phyloP scores from a whole-genome alignment of 1,140 invertebrate genomes.

The Archivesica marissinica region DNA sequence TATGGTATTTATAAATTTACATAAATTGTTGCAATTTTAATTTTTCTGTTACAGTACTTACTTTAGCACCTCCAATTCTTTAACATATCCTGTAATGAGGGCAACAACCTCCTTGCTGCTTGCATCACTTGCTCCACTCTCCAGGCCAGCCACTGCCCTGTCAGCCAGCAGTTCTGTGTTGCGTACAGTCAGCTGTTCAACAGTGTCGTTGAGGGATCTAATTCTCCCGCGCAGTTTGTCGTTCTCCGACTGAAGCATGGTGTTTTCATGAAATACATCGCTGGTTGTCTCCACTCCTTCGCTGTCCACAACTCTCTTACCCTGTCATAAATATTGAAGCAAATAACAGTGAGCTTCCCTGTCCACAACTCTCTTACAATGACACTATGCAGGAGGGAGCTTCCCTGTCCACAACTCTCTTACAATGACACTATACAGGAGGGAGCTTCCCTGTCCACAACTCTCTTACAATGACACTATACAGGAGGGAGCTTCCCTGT shows the following conservation, averaged over 20 bases:
- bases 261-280: conserved; percentile 98
- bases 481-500: no score
- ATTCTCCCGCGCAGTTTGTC: conserved; percentile 93
- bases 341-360: no score
- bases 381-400: no score
- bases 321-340: conserved; percentile 85
- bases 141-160: conserved; percentile 86
- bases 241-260: conserved; percentile 94
- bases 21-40: background rate
- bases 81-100: conserved; percentile 92
- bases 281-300: conserved; percentile 95
- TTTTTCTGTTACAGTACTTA: conserved; percentile 60
- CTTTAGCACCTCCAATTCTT: conserved; percentile 95
- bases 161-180: conserved; percentile 93
- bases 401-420: no score
- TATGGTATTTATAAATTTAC: no score
- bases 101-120: conserved; percentile 86
- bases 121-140: conserved; percentile 69
- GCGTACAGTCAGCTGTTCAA: conserved; percentile 92
- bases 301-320: conserved; percentile 93
- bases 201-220: conserved; percentile 96
- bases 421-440: no score
- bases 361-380: no score
- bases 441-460: no score
- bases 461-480: no score